A percentile compares a stretch with the other conserved stretches of the same genome.
Evolutionary conservation across 2,797 vertebrate species (phyloP).

Genomic region (Acrossocheilus fasciatus): DNA sequence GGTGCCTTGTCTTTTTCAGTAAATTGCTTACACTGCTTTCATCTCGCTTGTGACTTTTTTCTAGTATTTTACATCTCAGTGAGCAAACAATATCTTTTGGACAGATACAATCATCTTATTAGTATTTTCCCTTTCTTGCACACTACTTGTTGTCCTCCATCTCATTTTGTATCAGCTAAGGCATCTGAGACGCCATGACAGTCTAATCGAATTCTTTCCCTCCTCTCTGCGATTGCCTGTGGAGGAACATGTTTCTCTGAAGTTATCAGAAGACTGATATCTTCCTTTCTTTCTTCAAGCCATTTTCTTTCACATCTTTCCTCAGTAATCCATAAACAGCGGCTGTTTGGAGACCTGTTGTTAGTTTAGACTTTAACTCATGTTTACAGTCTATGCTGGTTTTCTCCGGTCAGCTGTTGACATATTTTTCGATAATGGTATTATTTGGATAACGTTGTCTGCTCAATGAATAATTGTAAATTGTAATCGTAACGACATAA

Average conservation of each 20-base stretch:
- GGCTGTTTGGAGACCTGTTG: neutral
- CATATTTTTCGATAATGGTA: neutral
- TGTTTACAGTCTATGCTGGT: constrained; percentile 52
- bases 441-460: neutral
- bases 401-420: constrained; percentile 69
- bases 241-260: constrained; percentile 33
- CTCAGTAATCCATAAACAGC: constrained; percentile 2
- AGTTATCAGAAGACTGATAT: constrained; percentile 28
- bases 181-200: constrained; percentile 19
- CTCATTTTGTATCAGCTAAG: constrained; percentile 20
- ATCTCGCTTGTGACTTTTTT: too few species aligned
- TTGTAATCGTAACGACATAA: neutral
- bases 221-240: constrained; percentile 23
- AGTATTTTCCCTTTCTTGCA: neutral
- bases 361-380: constrained; percentile 34
- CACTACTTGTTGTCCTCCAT: constrained; percentile 1
- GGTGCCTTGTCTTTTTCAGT: too few species aligned
- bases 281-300: neutral
- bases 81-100: neutral
- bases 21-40: too few species aligned
- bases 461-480: neutral
- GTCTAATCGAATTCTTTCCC: constrained; percentile 45
- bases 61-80: neutral
- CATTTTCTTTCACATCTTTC: constrained; percentile 5
- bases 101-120: constrained; percentile 16